Evolutionary conservation across 2,888 invertebrate species (phyloP).

Genomic region (Chrysina gloriosa): DNA sequence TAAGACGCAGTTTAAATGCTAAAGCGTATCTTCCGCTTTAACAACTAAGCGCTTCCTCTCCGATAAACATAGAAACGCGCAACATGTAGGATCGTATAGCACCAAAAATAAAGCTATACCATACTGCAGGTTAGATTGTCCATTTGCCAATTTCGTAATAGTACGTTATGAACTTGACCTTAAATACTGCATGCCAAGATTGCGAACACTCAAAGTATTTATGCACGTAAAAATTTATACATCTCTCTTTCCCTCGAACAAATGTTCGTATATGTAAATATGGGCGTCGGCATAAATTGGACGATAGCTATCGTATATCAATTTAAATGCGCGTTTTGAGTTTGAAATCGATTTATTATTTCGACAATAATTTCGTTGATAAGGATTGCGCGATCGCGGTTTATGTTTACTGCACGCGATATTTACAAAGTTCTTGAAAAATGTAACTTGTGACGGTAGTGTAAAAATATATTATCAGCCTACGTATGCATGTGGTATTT

Average conservation of each 20-base stretch:
- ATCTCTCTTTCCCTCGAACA: background rate
- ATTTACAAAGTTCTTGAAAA: background rate
- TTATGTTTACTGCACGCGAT: background rate
- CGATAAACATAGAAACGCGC: too few species aligned
- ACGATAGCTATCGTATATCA: background rate
- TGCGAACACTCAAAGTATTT: constrained; percentile 38
- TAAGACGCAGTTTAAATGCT: too few species aligned
- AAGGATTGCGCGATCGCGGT: background rate
- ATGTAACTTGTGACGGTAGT: too few species aligned
- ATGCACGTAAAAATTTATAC: constrained; percentile 31
- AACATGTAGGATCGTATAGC: background rate
- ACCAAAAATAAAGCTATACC: constrained; percentile 14
- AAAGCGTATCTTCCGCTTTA: too few species aligned
- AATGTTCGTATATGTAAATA: background rate
- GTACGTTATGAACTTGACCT: constrained; percentile 45
- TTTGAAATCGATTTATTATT: background rate
- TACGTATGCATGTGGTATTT: background rate
- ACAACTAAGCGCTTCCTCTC: too few species aligned
- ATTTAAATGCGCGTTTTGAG: background rate
- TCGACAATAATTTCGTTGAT: too few species aligned
- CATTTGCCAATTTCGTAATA: constrained; percentile 41
- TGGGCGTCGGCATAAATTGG: background rate
- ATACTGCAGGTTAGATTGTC: constrained; percentile 30
- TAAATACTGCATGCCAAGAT: constrained; percentile 45
- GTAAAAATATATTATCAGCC: too few species aligned